Conservation (phyloP, 2,113 vertebrate species). For the Poeciliopsis turrubarensis region DNA sequence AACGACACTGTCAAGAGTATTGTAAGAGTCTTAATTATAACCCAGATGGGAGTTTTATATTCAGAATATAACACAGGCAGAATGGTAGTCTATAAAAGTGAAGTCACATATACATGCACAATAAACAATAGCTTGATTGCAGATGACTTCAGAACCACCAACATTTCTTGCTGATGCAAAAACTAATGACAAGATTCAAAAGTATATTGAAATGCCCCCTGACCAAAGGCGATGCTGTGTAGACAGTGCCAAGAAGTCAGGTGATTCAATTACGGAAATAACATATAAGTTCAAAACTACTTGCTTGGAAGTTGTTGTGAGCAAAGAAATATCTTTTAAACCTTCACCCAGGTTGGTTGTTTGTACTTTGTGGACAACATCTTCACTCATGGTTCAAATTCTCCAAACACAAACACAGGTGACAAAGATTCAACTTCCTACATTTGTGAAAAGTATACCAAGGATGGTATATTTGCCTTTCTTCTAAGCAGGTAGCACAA, state of each 20-base stretch:
- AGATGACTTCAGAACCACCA: slow-evolving; percentile 2
- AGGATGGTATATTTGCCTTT: slow-evolving; percentile 46
- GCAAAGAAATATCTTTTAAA: background rate
- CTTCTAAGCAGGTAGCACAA: slow-evolving; percentile 31
- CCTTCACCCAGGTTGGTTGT: slow-evolving; percentile 17
- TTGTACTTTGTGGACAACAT: slow-evolving; percentile 11
- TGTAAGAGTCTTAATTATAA: slow-evolving; percentile 2
- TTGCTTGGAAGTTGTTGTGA: background rate
- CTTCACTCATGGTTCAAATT: slow-evolving; percentile 17
- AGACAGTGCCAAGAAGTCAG: slow-evolving; percentile 38
- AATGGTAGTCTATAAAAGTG: background rate
- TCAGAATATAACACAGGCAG: background rate
- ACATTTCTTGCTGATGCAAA: slow-evolving; percentile 16
- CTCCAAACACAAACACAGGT: slow-evolving; percentile 20
- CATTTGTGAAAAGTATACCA: slow-evolving; percentile 44
- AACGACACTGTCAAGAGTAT: background rate
- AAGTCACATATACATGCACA: background rate
- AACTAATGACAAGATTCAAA: slow-evolving; percentile 17
- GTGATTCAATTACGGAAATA: slow-evolving; percentile 5
- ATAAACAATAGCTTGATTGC: background rate
- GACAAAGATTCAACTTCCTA: slow-evolving; percentile 24
- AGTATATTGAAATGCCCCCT: slow-evolving; percentile 23
- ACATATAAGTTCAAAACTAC: slow-evolving; percentile 1
- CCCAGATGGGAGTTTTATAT: background rate
- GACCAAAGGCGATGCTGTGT: too few relatives aligned